Evolutionary conservation across 2,113 vertebrate species (phyloP).

Genomic region (Prietella phreatophila): DNA sequence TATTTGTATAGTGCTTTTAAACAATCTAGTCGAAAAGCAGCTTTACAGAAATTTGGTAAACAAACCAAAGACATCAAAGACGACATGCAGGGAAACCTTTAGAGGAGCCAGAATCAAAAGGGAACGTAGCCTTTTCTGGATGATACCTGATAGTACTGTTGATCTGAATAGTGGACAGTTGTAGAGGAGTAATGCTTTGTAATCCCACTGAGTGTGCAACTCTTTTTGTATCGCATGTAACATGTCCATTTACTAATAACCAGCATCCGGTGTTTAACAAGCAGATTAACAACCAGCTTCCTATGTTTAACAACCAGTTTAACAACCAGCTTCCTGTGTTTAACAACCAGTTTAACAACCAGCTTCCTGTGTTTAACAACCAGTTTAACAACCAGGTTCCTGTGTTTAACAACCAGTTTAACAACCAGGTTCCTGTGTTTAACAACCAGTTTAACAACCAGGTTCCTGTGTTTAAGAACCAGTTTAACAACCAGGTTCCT

Average conservation of each 20-base stretch:
- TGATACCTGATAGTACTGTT: not conserved
- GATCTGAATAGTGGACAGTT: too few species aligned
- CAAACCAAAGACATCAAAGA: not conserved
- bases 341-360: too few species aligned
- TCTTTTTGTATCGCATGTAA: not conserved
- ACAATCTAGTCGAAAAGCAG: not conserved
- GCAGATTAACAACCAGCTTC: not conserved
- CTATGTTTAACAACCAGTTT: too few species aligned
- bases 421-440: too few species aligned
- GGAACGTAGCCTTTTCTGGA: not conserved
- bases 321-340: too few species aligned
- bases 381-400: too few species aligned
- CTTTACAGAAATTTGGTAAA: not conserved
- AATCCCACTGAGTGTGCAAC: not conserved
- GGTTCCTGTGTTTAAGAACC: too few species aligned
- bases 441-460: too few species aligned
- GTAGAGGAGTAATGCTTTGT: too few species aligned
- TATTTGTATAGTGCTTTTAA: not conserved
- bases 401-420: too few species aligned
- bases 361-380: too few species aligned
- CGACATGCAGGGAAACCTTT: not conserved
- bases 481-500: too few species aligned
- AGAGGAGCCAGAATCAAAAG: not conserved
- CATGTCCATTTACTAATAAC: not conserved
- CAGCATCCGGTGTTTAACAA: not conserved